Evolutionary conservation across 2,888 invertebrate species (phyloP), one percentile per base, ranked within the genome.

Genomic region (Kryphioiulus occultus): DNA sequence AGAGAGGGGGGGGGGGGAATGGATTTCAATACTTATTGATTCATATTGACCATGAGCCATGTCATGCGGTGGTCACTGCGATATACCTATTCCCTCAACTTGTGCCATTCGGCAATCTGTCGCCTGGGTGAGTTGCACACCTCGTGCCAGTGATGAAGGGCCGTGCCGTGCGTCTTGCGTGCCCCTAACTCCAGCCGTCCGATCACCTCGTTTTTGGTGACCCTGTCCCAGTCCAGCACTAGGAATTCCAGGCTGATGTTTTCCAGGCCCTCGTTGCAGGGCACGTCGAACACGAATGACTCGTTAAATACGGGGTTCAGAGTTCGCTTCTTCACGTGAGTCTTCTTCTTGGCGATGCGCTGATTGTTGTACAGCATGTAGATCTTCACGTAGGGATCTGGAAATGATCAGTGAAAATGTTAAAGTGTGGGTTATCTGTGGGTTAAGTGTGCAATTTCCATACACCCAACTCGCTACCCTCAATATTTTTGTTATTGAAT

Each of bases 81-180:
- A n/a, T n/a, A n/a, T n/a, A n/a, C n/a, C 89, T 89, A 97, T 94
- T 97, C 97, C 93, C 96, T 95, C 91, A 99, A 94, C 93, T 98
- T 98, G 94, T 99, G 99, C 99, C 99, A 99, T 93, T 99, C 98
- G 90, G 99, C 99, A 92, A 99, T 98, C 94, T 99, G 99, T 90
- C 99, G 95, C 90, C 98, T 95, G 87, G 99, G 98, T 90, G 98
- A 98, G 92, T 96, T 97, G 93, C 98, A 96, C 90, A 99, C 98
- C 93, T 99, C 98, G 91, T 96, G 96, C 99, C 99, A 99, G 93
- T 99, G 99, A 91, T 96, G 97, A 30, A 96, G 93, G 87, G 97
- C 96, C 89, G 96, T 95, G 90, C 96, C 96, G 35, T 89, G 88
- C 88, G 94, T 94, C 88, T 95, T 95, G 90, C 96, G 96, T 22